A percentile compares a stretch with the other conserved stretches of the same genome.
Evolutionary conservation across 2,888 invertebrate genomes (phyloP).

Genomic region (Epistrophe grossulariae): DNA sequence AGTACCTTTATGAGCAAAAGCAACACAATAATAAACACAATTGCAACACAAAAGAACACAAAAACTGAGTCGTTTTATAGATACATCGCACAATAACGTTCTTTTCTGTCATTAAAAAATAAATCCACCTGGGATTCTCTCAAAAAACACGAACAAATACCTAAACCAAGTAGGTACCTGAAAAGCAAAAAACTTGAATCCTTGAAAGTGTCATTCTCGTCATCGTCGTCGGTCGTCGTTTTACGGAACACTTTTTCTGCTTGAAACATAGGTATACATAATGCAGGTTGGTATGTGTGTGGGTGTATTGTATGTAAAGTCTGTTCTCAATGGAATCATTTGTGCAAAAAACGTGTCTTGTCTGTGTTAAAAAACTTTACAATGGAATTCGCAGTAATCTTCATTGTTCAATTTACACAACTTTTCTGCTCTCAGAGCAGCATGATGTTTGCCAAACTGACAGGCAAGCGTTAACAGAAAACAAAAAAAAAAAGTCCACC

Average conservation of each 20-base stretch:
- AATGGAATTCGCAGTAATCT: conserved; percentile 69
- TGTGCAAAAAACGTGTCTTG: conserved; percentile 30
- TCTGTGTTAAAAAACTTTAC: conserved; percentile 23
- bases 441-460: conserved; percentile 30
- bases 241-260: neutral
- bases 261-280: neutral
- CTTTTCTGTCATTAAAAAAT: conserved; percentile 42
- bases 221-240: conserved; percentile 1
- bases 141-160: conserved; percentile 15
- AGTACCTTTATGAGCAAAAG: neutral
- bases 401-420: conserved; percentile 73
- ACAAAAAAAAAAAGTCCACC: conserved; percentile 17
- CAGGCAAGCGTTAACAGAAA: conserved; percentile 20
- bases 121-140: conserved; percentile 53
- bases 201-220: conserved; percentile 36
- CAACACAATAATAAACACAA: conserved; percentile 37
- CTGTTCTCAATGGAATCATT: conserved; percentile 15
- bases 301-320: neutral
- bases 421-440: conserved; percentile 40
- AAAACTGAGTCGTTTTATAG: conserved; percentile 28
- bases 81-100: conserved; percentile 12
- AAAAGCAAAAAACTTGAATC: conserved; percentile 2
- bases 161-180: neutral
- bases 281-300: neutral
- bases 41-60: conserved; percentile 57